These are phyloP conservation scores for Octopus sinensis DNA, from an alignment of 1,140 invertebrate species.

Conservation along the genomic window DNA sequence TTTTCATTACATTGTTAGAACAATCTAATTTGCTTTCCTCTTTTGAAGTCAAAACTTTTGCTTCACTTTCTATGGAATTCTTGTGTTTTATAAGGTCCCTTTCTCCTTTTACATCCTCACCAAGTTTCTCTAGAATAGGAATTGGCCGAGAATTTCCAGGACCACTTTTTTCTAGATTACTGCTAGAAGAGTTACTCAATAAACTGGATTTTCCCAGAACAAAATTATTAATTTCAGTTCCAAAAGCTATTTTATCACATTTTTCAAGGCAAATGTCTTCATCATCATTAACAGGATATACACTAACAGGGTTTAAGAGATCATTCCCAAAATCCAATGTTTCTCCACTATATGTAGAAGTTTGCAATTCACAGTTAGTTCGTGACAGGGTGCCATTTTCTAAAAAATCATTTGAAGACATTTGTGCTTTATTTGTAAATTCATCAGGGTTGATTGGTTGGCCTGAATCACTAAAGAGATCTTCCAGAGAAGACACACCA, in stretches of 20 bases:
- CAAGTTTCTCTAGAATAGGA: background rate
- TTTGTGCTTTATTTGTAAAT: conserved; percentile 23
- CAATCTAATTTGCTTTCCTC: background rate
- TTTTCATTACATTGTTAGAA: conserved; percentile 19
- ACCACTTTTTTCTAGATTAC: background rate
- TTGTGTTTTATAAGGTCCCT: background rate
- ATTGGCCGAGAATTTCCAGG: background rate
- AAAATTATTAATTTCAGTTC: conserved; percentile 12
- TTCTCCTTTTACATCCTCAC: background rate
- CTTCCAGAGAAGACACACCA: conserved; percentile 52
- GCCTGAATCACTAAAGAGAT: conserved; percentile 43
- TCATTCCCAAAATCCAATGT: conserved; percentile 27
- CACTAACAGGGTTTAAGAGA: conserved; percentile 22
- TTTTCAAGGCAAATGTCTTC: conserved; percentile 21
- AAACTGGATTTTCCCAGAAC: background rate
- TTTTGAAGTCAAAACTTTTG: conserved; percentile 1
- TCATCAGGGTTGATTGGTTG: conserved; percentile 31
- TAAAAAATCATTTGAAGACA: conserved; percentile 10
- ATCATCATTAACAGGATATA: conserved; percentile 19
- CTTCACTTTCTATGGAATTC: background rate
- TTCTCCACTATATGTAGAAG: conserved; percentile 23
- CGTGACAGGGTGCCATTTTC: conserved; percentile 17
- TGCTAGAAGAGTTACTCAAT: conserved; percentile 7
- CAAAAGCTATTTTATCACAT: conserved; percentile 25
- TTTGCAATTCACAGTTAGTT: conserved; percentile 28